phyloP scores from a whole-genome alignment of 2,888 invertebrate species.

The Heliconius hortense region DNA sequence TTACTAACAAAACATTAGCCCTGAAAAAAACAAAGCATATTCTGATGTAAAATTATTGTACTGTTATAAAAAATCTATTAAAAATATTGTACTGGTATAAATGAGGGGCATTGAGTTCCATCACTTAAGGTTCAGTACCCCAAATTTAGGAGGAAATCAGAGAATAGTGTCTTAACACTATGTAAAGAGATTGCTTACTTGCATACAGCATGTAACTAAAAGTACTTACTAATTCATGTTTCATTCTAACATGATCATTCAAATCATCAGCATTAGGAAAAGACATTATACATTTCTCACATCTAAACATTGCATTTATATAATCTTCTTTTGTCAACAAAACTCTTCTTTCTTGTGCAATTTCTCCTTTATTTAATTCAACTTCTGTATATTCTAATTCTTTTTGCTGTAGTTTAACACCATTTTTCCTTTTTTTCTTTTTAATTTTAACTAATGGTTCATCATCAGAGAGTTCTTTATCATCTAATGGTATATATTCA shows the following conservation, averaged over 20 bases:
- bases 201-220: slow-evolving; percentile 14
- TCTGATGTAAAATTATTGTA: too few relatives aligned
- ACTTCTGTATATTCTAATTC: slow-evolving; percentile 53
- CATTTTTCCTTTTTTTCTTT: slow-evolving; percentile 44
- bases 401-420: slow-evolving; percentile 38
- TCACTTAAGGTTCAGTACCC: too few relatives aligned
- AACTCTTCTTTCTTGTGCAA: slow-evolving; percentile 57
- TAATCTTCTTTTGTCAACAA: slow-evolving; percentile 58
- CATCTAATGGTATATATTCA: slow-evolving; percentile 17
- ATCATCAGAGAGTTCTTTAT: slow-evolving; percentile 32
- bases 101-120: too few relatives aligned
- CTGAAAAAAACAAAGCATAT: too few relatives aligned
- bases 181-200: too few relatives aligned
- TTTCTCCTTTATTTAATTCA: slow-evolving; percentile 54
- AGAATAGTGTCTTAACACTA: too few relatives aligned
- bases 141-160: too few relatives aligned
- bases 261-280: slow-evolving; percentile 70
- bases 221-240: slow-evolving; percentile 64
- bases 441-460: slow-evolving; percentile 46
- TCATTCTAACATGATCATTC: slow-evolving; percentile 60
- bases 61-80: too few relatives aligned
- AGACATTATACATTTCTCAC: slow-evolving; percentile 60
- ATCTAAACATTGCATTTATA: slow-evolving; percentile 66
- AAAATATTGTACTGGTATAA: too few relatives aligned
- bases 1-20: too few relatives aligned